Evolutionary conservation across 2,888 invertebrate genomes (phyloP).

Genomic region (Erebia epiphron): DNA sequence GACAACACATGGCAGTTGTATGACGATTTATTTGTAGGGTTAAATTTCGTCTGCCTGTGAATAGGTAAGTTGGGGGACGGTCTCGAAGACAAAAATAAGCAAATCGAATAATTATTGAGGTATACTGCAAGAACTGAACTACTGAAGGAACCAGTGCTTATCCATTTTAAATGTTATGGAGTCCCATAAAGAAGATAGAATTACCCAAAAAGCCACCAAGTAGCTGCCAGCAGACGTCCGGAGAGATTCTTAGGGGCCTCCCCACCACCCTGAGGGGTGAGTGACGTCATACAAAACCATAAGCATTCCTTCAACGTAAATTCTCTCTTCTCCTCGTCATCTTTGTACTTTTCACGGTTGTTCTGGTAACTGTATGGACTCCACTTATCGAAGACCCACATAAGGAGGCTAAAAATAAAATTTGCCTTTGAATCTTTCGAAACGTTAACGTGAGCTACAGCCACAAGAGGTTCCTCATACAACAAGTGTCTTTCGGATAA

Average conservation of each 20-base stretch:
- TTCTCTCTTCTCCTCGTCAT: constrained; percentile 96
- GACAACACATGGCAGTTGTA: too few relatives aligned
- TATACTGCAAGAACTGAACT: neutral
- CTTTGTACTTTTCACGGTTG: constrained; percentile 95
- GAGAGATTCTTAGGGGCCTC: constrained; percentile 98
- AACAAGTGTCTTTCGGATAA: too few relatives aligned
- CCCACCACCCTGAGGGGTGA: constrained; percentile 97
- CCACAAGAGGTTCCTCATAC: too few relatives aligned
- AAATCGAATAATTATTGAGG: neutral
- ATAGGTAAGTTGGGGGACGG: too few relatives aligned
- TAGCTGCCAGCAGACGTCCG: constrained; percentile 96
- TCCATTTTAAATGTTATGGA: too few relatives aligned
- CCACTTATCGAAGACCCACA: constrained; percentile 98
- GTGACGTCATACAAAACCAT: constrained; percentile 99
- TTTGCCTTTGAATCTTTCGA: neutral
- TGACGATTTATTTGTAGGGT: too few relatives aligned
- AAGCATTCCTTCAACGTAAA: constrained; percentile 98
- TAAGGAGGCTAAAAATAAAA: constrained; percentile 86
- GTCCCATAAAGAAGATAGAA: neutral
- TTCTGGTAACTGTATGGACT: constrained; percentile 99
- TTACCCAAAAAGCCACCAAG: constrained; percentile 99
- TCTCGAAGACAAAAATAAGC: too few relatives aligned
- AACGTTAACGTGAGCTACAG: too few relatives aligned
- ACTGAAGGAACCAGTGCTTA: too few relatives aligned
- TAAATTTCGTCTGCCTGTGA: too few relatives aligned